Conservation (phyloP, 2,888 invertebrate species). For the Synanthedon myopaeformis region DNA sequence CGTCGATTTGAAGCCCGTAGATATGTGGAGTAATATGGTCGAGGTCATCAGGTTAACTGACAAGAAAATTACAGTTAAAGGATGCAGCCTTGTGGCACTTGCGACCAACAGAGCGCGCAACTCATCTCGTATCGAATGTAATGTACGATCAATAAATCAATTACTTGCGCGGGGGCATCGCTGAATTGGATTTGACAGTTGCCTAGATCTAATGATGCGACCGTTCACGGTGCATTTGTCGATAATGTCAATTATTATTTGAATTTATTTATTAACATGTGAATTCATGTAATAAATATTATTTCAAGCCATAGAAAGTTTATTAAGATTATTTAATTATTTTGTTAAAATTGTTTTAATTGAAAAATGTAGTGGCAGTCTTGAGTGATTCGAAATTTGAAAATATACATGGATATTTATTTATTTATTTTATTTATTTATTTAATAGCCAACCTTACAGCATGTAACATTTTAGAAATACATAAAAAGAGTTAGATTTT, state of each 20-base stretch:
- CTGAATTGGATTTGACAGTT: slow-evolving; percentile 69
- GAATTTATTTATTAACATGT: no score
- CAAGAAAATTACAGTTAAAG: slow-evolving; percentile 36
- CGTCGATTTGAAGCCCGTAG: neutral
- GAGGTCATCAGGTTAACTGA: slow-evolving; percentile 62
- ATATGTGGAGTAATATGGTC: slow-evolving; percentile 23
- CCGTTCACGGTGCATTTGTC: slow-evolving; percentile 8
- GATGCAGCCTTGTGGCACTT: slow-evolving; percentile 43
- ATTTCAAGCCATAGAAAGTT: no score
- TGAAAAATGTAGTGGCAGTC: no score
- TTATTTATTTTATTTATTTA: no score
- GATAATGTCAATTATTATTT: slow-evolving; percentile 5
- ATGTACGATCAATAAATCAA: slow-evolving; percentile 71
- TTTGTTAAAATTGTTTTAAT: no score
- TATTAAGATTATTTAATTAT: no score
- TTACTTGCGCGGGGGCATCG: slow-evolving; percentile 64
- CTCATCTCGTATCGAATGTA: slow-evolving; percentile 63
- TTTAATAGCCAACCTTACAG: no score
- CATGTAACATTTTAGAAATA: no score
- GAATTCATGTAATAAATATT: no score
- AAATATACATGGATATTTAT: no score
- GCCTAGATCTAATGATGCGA: slow-evolving; percentile 43
- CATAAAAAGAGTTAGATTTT: no score
- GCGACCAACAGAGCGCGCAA: slow-evolving; percentile 22
- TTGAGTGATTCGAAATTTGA: no score